Base-by-base conservation (phyloP, 2,888 invertebrate genomes). In the Ommatoiulus sabulosus region DNA sequence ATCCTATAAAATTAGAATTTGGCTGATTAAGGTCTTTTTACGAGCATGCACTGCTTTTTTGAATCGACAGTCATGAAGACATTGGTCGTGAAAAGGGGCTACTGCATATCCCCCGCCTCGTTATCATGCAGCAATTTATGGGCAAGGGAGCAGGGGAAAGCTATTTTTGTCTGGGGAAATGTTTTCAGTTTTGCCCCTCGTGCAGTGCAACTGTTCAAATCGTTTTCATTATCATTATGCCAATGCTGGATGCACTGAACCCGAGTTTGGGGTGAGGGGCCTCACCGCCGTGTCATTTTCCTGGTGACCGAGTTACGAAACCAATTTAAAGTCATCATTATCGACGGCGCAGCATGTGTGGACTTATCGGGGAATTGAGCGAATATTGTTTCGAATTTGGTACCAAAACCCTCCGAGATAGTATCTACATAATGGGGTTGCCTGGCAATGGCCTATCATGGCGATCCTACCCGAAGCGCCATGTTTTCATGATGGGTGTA, bases 111-210 rank as follows among this genome's bases (percentile, higher is more conserved):
- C 80, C 80, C 80, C 80, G 35, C 80, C 7, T 80, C 35, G 80
- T 35, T 72, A 80, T 80, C 80, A 8, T 80, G n/a, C 17, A 6
- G 1, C 12, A n/a, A 63, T 63, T 63, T 63, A 63, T 63, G 63
- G n/a, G 12, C 63, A 46, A 7, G 46, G 46, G 46, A n/a, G n/a
- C n/a, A 8, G 2, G 63, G n/a, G n/a, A 12, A 24, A 80, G 80
- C 80, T 20, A 80, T 35, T 80, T 80, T 80, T 20, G 20, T 80
- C 80, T 35, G 80, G 80, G 80, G 80, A 80, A 80, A 80, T 80
- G 80, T 35, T 20, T 80, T 80, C 20, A 80, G 35, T 80, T 80
- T 35, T 52, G 15, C 52, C 52, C 52, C 15, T 15, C 8, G 8
- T 8, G 46, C 8, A 24, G 8, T 20, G 20, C 17, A 24, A 24